Conservation (phyloP, 2,888 invertebrate species). For the Drosophila fulvimacula region DNA sequence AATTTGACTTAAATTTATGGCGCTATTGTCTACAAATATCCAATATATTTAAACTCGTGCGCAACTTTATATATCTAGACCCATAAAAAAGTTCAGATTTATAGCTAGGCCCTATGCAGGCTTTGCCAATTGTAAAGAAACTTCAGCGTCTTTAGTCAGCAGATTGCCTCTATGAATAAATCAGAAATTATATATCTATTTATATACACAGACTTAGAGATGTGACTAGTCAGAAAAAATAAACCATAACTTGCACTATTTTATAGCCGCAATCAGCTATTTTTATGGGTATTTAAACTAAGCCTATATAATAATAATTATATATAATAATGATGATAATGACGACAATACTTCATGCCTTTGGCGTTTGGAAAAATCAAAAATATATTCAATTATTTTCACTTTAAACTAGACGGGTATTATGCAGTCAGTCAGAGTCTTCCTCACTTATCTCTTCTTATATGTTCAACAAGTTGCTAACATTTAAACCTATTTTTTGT, state of each 20-base stretch:
- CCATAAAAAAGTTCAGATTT: not conserved
- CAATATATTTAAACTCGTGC: not conserved
- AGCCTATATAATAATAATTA: too few relatives aligned
- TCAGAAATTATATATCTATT: not conserved
- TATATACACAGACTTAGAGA: not conserved
- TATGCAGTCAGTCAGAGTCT: not conserved
- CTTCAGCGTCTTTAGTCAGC: not conserved
- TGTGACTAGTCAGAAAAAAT: not conserved
- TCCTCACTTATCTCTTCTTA: not conserved
- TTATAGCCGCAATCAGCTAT: not conserved
- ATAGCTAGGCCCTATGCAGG: not conserved
- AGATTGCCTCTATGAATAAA: not conserved
- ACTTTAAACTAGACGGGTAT: not conserved
- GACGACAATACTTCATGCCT: not conserved
- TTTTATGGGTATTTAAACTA: not conserved
- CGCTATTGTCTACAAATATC: not conserved
- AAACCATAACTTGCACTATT: not conserved
- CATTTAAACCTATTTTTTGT: constrained; percentile 24
- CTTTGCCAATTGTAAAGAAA: not conserved
- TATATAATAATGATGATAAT: not conserved
- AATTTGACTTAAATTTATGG: not conserved
- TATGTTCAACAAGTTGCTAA: constrained; percentile 51
- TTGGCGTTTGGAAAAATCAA: not conserved
- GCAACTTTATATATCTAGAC: not conserved
- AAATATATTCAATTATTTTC: not conserved